Percentiles rank a stretch among this genome's conserved stretches.
These are phyloP conservation scores for Thaumetopoea pityocampa DNA, from an alignment of 1,140 invertebrate species.

Conservation along the genomic window DNA sequence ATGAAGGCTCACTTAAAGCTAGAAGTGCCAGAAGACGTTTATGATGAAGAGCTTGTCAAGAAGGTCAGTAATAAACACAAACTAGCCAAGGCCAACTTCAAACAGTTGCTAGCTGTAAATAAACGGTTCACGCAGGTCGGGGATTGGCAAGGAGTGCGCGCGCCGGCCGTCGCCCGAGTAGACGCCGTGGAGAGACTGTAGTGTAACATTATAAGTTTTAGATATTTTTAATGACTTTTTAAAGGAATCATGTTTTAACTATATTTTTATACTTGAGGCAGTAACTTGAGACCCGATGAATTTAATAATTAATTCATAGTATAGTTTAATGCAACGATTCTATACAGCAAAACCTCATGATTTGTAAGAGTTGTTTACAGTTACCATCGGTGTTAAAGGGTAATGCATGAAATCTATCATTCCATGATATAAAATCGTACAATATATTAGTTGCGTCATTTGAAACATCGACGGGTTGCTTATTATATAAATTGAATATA, in stretches of 20 bases:
- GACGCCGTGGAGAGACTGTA: constrained; percentile 40
- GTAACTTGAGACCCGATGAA: no score
- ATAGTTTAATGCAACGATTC: no score
- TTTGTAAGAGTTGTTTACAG: no score
- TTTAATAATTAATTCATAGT: no score
- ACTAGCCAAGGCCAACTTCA: constrained; percentile 65
- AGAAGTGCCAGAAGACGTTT: constrained; percentile 69
- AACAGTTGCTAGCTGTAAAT: constrained; percentile 54
- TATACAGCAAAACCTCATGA: no score
- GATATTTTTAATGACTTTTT: not conserved
- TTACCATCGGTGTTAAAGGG: no score
- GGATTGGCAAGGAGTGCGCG: constrained; percentile 51
- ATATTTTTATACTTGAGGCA: no score
- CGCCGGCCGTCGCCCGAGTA: constrained; percentile 41
- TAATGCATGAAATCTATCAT: no score
- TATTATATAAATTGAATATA: no score
- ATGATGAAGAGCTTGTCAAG: constrained; percentile 74
- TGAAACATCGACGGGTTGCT: no score
- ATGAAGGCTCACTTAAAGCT: constrained; percentile 78
- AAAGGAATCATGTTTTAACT: constrained; percentile 3
- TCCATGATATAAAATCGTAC: no score
- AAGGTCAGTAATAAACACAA: constrained; percentile 65
- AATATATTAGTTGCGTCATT: no score
- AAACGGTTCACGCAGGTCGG: constrained; percentile 57
- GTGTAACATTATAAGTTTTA: constrained; percentile 4